Conservation (phyloP, 2,797 vertebrate genomes). For the Sebastolobus alascanus region DNA sequence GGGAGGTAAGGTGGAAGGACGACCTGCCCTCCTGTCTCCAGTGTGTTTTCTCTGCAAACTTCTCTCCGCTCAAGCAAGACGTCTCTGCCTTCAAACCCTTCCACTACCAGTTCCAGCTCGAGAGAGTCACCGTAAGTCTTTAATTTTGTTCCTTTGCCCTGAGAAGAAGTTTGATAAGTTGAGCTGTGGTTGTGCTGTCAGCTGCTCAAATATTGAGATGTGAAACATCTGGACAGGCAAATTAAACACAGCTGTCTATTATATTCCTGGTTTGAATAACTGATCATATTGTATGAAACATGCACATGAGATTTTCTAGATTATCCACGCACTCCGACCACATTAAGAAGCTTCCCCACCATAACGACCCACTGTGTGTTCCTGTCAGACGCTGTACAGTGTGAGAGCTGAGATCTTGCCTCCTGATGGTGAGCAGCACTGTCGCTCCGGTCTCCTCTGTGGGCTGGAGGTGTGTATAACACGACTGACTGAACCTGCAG, state of each 20-base stretch:
- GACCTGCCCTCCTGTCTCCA: slow-evolving; percentile 88
- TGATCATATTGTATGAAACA: not conserved
- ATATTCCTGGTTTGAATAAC: not conserved
- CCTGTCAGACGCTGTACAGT: slow-evolving; percentile 91
- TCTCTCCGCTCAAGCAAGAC: slow-evolving; percentile 86
- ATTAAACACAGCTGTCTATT: not conserved
- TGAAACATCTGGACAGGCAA: not conserved
- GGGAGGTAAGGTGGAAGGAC: slow-evolving; percentile 92
- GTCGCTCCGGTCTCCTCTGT: slow-evolving; percentile 93
- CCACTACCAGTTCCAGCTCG: slow-evolving; percentile 92
- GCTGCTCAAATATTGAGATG: not conserved
- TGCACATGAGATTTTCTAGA: not conserved
- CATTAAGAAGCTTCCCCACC: too few relatives aligned
- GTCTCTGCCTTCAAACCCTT: slow-evolving; percentile 89
- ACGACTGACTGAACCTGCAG: slow-evolving; percentile 88
- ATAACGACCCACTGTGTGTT: slow-evolving; percentile 11
- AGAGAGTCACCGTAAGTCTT: slow-evolving; percentile 88
- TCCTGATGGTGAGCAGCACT: slow-evolving; percentile 86
- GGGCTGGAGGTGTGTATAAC: slow-evolving; percentile 93
- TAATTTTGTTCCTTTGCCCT: not conserved
- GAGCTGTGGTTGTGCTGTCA: not conserved
- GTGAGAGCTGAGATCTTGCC: slow-evolving; percentile 91
- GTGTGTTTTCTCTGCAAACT: slow-evolving; percentile 91
- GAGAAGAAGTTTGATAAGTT: not conserved
- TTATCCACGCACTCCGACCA: not conserved